Evolutionary conservation across 2,888 invertebrate species (phyloP).

Genomic region (Nephrotoma flavescens): DNA sequence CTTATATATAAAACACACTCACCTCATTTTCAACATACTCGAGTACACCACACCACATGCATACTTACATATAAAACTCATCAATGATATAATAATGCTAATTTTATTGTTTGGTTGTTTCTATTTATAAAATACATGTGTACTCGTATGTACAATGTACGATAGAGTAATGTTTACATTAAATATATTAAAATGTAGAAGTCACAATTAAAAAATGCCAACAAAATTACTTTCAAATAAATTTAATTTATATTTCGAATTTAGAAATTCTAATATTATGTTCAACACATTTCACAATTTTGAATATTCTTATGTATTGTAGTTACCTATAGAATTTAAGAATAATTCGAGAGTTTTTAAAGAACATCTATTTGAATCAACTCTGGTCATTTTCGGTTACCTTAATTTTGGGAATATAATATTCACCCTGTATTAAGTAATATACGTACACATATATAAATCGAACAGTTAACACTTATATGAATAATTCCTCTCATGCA

Average conservation of each 20-base stretch:
- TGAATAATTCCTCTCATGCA: not conserved
- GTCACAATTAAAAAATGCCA: not conserved
- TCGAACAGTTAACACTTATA: not conserved
- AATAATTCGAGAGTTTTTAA: not conserved
- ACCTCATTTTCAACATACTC: not conserved
- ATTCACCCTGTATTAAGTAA: not conserved
- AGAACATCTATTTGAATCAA: not conserved
- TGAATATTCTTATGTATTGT: not conserved
- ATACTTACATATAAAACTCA: not conserved
- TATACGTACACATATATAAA: not conserved
- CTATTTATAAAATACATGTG: not conserved
- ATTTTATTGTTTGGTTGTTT: not conserved
- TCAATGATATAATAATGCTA: not conserved
- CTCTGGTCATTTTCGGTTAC: not conserved
- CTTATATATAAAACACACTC: not conserved
- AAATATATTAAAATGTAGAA: not conserved
- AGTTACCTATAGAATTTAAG: not conserved
- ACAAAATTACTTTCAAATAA: not conserved
- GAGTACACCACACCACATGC: not conserved
- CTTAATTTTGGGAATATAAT: not conserved
- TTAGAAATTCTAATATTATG: not conserved
- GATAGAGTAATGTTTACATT: not conserved
- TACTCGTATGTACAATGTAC: not conserved
- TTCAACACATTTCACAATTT: not conserved
- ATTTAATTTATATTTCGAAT: not conserved